Percentiles rank a stretch among this genome's conserved stretches.
These are phyloP conservation scores for Cydia pomonella DNA, from an alignment of 1,140 invertebrate species.

Conservation along the genomic window DNA sequence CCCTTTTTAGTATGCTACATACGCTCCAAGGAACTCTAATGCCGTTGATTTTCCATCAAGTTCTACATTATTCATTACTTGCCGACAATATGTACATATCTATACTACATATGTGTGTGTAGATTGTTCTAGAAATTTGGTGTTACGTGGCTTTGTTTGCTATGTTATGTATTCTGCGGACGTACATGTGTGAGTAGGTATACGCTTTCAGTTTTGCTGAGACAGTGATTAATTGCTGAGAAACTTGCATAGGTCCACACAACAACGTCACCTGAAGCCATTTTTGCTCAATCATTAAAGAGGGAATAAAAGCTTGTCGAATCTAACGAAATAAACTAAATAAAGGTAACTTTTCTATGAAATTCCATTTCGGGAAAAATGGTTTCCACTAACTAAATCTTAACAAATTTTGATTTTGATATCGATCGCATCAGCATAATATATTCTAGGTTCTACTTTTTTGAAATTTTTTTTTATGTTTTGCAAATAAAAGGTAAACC, in stretches of 20 bases:
- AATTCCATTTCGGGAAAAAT: too few species aligned
- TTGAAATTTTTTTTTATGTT: too few species aligned
- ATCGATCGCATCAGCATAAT: too few species aligned
- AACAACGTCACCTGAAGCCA: constrained; percentile 41
- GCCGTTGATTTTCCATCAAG: constrained; percentile 30
- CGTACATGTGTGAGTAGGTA: constrained; percentile 58
- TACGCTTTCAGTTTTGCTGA: constrained; percentile 12
- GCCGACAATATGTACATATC: constrained; percentile 1
- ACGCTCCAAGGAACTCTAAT: neutral
- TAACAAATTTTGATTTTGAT: too few species aligned
- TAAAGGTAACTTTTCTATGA: too few species aligned
- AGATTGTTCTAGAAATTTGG: constrained; percentile 63
- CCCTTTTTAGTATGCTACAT: neutral
- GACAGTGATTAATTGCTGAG: constrained; percentile 20
- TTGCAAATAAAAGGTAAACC: too few species aligned
- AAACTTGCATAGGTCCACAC: neutral
- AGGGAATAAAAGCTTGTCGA: too few species aligned
- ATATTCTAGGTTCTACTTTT: too few species aligned
- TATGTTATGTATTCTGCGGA: constrained; percentile 75
- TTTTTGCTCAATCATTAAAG: constrained; percentile 37
- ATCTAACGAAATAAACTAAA: too few species aligned
- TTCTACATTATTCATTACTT: constrained; percentile 25
- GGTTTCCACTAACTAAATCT: too few species aligned
- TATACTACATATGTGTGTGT: neutral
- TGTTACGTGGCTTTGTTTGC: constrained; percentile 69